Evolutionary conservation across 2,113 vertebrate genomes (phyloP), one percentile per base, ranked within the genome.

Genomic region (Elgaria multicarinata): DNA sequence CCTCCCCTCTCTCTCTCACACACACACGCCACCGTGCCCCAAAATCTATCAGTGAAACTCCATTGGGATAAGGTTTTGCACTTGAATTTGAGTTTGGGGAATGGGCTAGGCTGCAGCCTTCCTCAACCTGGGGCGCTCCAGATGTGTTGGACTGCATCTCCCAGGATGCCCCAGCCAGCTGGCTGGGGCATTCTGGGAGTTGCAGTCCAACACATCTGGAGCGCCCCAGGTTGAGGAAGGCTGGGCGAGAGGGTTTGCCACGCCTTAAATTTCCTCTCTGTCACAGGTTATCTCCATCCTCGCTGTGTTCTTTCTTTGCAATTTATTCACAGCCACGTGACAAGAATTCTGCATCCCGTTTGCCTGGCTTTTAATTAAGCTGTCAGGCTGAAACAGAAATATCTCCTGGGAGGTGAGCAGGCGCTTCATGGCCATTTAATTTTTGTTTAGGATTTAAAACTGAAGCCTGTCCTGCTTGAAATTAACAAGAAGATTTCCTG

Each of bases 281-380:
- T 81, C 62, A 71, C 77, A 83, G 14, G 80, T 69, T 13, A 36
- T 50, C 82, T n/a, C 86, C 39, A 77, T 33, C 22, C 62, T 5
- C 8, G 46, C 46, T 64, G 72, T 64, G 67, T 39, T 78, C 24
- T 64, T 4, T 78, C 28, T 42, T 53, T 14, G 44, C n/a, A 64
- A 42, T 12, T 1, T 24, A 42, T 42, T 3, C 0, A 2, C 42
- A 67, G 71, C 13, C 87, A 76, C 67, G 46, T 87, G 85, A 82
- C 91, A 82, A 64, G 84, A 53, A 53, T 3, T 8, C 64, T 91
- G 82, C 79, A 90, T 33, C 39, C 12, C 64, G 8, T 94, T 92
- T 86, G n/a, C 77, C 46, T 80, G 92, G 74, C 62, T 93, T 92
- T 95, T 88, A 92, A 90, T 92, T 91, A 90, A 91, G 66, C 81